These are phyloP conservation scores for Ectobius pallidus DNA, from an alignment of 2,888 invertebrate genomes.

Conservation along the genomic window DNA sequence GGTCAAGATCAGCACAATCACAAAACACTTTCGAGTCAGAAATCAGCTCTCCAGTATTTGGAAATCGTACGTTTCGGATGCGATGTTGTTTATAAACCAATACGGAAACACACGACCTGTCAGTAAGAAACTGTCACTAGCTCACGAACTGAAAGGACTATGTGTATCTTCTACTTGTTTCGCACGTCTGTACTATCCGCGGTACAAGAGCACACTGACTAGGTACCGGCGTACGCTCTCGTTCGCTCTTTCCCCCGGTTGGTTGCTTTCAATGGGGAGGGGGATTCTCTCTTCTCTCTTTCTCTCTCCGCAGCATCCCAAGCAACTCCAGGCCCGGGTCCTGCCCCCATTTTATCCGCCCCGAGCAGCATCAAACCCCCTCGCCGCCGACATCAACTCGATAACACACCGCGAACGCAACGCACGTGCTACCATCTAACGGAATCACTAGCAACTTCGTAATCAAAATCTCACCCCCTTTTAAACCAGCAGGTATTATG, in stretches of 20 bases:
- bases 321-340: constrained; percentile 19
- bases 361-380: constrained; percentile 4
- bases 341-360: constrained; percentile 20
- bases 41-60: no score
- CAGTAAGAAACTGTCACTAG: background rate
- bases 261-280: constrained; percentile 2
- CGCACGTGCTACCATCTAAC: constrained; percentile 34
- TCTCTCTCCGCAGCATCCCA: constrained; percentile 9
- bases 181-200: constrained; percentile 1
- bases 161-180: background rate
- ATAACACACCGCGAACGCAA: background rate
- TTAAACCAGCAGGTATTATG: background rate
- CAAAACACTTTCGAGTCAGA: no score
- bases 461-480: constrained; percentile 32
- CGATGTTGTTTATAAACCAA: no score
- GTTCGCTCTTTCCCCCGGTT: constrained; percentile 19
- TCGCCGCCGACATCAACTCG: no score
- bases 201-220: constrained; percentile 30
- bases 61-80: no score
- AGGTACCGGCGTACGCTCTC: background rate
- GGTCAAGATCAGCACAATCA: no score
- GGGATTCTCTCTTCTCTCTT: background rate
- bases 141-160: background rate
- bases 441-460: constrained; percentile 32
- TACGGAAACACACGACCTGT: background rate